A percentile compares a stretch with the other conserved stretches of the same genome.
Conservation (phyloP, 92 coral and sea anemone species). For the Galaxea fascicularis region DNA sequence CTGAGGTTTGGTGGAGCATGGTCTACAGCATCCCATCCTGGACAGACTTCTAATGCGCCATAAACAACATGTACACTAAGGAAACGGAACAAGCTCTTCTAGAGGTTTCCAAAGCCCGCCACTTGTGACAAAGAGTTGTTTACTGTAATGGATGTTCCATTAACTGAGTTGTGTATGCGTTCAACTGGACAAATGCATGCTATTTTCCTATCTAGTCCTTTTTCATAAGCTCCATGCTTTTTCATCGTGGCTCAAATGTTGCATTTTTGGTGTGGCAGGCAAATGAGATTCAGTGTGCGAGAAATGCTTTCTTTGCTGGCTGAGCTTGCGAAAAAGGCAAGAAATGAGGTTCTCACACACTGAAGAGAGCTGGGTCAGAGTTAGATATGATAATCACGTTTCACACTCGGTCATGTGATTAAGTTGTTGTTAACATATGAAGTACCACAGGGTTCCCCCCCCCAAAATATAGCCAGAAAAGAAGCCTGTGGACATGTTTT, state of each 20-base stretch:
- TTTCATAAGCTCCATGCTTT: background rate
- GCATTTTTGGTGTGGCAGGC: background rate
- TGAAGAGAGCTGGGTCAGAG: background rate
- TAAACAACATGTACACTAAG: slow-evolving; percentile 41
- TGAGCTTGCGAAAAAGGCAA: too few relatives aligned
- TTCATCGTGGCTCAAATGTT: background rate
- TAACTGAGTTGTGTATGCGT: background rate
- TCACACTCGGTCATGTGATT: too few relatives aligned
- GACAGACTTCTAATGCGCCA: slow-evolving; percentile 24
- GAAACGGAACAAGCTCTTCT: slow-evolving; percentile 35
- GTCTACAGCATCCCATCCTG: slow-evolving; percentile 18
- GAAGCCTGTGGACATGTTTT: too few relatives aligned
- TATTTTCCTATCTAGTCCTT: background rate
- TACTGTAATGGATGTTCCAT: background rate
- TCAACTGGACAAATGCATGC: background rate
- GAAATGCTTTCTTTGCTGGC: too few relatives aligned
- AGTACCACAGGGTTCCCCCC: too few relatives aligned
- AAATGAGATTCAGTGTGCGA: too few relatives aligned
- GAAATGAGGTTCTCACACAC: background rate
- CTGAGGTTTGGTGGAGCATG: slow-evolving; percentile 21
- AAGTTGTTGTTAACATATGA: too few relatives aligned
- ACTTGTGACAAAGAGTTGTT: background rate
- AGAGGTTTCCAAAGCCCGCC: slow-evolving; percentile 15
- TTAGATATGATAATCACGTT: background rate
- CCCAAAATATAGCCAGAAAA: too few relatives aligned